Conservation (phyloP, 2,797 vertebrate species). For the Microcaecilia unicolor region DNA sequence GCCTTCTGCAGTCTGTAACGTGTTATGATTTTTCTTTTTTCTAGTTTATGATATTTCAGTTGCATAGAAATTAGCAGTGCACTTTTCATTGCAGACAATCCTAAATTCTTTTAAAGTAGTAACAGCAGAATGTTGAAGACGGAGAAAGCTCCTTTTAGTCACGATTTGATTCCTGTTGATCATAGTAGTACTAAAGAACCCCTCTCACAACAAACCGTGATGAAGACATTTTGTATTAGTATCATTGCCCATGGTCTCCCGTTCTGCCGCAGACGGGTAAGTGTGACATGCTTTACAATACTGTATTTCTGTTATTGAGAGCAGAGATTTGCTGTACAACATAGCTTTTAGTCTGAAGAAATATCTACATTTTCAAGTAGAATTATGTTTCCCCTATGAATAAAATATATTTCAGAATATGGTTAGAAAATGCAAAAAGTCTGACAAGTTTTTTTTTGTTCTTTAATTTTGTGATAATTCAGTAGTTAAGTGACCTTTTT, state of each 20-base stretch:
- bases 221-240: constrained; percentile 98
- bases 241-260: constrained; percentile 94
- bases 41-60: too few species aligned
- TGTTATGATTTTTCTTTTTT: constrained; percentile 1
- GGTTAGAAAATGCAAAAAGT: too few species aligned
- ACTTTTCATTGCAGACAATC: constrained; percentile 35
- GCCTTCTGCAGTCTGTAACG: constrained; percentile 9
- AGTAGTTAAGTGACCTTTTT: too few species aligned
- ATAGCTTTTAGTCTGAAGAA: too few species aligned
- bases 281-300: too few species aligned
- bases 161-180: constrained; percentile 69
- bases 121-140: constrained; percentile 75
- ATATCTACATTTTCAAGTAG: too few species aligned
- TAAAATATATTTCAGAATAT: too few species aligned
- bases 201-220: constrained; percentile 80
- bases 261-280: constrained; percentile 94
- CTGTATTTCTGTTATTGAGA: too few species aligned
- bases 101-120: constrained; percentile 29
- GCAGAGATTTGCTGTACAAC: too few species aligned
- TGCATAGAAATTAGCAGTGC: constrained; percentile 33
- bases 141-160: constrained; percentile 63
- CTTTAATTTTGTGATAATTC: too few species aligned
- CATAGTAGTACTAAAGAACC: constrained; percentile 68
- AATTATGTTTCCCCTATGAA: too few species aligned
- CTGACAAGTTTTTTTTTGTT: too few species aligned